A percentile compares a stretch with the other conserved stretches of the same genome.
phyloP scores from a whole-genome alignment of 2,888 invertebrate genomes.

The Euplagia quadripunctaria region DNA sequence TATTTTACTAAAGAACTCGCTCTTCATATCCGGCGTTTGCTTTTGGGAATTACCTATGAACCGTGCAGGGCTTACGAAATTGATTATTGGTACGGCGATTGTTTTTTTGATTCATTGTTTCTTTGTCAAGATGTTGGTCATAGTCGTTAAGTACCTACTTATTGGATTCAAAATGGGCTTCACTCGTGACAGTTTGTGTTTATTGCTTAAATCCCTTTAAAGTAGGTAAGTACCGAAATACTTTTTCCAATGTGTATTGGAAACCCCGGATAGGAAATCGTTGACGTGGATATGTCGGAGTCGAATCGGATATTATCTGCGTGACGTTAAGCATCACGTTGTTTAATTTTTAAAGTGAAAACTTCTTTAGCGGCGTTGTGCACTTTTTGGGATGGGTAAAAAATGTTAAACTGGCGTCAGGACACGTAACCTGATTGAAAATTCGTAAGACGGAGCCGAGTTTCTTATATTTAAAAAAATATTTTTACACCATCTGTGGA shows the following conservation, averaged over 20 bases:
- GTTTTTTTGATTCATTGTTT: background rate
- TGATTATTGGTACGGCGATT: conserved; percentile 10
- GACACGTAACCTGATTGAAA: no score
- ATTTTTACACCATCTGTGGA: no score
- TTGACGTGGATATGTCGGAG: background rate
- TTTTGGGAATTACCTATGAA: conserved; percentile 40
- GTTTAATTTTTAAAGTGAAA: background rate
- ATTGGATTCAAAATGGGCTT: background rate
- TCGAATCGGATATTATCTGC: background rate
- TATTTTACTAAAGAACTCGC: conserved; percentile 23
- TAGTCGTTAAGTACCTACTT: background rate
- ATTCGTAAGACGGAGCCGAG: no score
- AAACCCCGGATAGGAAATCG: background rate
- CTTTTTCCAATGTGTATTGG: background rate
- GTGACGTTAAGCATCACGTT: background rate
- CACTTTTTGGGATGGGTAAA: no score
- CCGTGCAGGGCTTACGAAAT: conserved; percentile 37
- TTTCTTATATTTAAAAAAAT: no score
- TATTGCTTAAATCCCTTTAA: background rate
- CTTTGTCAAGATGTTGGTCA: background rate
- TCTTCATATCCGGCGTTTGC: conserved; percentile 37
- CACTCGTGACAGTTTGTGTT: background rate
- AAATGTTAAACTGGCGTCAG: no score
- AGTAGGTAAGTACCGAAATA: background rate
- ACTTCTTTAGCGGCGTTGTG: no score